Conservation (phyloP, 2,888 invertebrate species). For the Parnassius glacialis region DNA sequence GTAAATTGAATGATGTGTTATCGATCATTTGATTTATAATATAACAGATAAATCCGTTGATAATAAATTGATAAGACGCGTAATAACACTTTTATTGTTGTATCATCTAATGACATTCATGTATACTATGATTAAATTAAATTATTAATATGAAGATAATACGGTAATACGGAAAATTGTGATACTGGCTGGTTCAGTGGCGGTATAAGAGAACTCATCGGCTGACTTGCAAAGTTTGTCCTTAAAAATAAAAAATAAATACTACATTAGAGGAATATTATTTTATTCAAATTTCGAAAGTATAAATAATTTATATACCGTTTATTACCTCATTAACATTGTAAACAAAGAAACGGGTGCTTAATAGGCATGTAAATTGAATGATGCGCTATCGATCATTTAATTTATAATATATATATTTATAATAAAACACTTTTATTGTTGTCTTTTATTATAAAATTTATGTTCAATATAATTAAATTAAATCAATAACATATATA, state of each 20-base stretch:
- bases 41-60: conserved; percentile 16
- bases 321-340: background rate
- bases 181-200: no score
- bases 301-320: no score
- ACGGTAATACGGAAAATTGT: background rate
- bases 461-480: conserved; percentile 6
- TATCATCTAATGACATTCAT: conserved; percentile 9
- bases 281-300: no score
- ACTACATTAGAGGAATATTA: no score
- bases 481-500: background rate
- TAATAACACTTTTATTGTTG: conserved; percentile 14
- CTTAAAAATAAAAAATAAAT: no score
- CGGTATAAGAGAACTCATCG: no score
- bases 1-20: conserved; percentile 19
- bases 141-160: background rate
- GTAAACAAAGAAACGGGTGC: conserved; percentile 6
- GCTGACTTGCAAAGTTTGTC: no score
- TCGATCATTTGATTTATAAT: conserved; percentile 24
- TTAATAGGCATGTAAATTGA: conserved; percentile 13
- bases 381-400: conserved; percentile 22
- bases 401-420: conserved; percentile 10
- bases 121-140: conserved; percentile 4
- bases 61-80: conserved; percentile 15
- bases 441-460: conserved; percentile 8
- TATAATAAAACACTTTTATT: conserved; percentile 3